These are phyloP conservation scores for Diglossa brunneiventris DNA, from an alignment of 2,113 vertebrate genomes.

Conservation along the genomic window DNA sequence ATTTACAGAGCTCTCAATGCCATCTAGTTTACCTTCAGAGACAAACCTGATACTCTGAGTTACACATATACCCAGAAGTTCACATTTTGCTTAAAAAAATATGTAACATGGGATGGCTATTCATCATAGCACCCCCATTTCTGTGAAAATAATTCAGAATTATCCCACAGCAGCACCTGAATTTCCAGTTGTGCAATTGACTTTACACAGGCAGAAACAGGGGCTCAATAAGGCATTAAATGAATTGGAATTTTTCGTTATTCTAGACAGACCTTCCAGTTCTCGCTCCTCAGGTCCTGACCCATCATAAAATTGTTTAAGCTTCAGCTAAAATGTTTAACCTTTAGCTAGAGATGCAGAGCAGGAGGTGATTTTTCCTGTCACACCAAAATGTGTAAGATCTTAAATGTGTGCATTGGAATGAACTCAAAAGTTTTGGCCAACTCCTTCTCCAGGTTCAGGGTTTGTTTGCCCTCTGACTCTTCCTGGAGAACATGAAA, in stretches of 20 bases:
- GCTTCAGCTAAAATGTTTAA: not conserved
- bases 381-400: not conserved
- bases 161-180: not conserved
- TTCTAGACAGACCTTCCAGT: not conserved
- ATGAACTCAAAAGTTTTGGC: not conserved
- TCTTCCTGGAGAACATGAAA: not conserved
- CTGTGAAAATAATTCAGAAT: not conserved
- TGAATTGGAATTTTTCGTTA: not conserved
- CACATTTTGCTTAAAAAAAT: not conserved
- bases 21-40: not conserved
- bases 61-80: not conserved
- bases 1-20: not conserved
- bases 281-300: not conserved
- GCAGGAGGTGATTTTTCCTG: not conserved
- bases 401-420: not conserved
- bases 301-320: not conserved
- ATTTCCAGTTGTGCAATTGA: not conserved
- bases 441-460: not conserved
- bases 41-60: not conserved
- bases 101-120: too few species aligned
- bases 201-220: not conserved
- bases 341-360: not conserved
- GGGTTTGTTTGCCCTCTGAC: not conserved
- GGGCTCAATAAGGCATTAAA: rapidly evolving
- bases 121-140: not conserved